Evolutionary conservation across 1,140 invertebrate genomes (phyloP).

Genomic region (Drosophila malerkotliana): DNA sequence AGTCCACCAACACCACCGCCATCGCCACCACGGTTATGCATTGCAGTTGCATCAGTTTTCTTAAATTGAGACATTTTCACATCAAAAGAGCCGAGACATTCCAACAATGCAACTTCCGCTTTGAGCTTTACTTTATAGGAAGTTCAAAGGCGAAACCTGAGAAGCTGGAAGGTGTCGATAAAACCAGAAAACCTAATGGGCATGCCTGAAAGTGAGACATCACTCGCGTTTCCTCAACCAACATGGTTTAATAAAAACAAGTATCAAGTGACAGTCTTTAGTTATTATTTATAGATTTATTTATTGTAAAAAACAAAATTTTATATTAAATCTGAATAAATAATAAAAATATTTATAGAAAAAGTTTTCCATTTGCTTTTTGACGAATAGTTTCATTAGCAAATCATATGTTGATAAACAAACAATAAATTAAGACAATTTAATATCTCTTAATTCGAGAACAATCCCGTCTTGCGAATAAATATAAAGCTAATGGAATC

Average conservation of each 20-base stretch:
- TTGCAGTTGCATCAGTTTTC: constrained; percentile 24
- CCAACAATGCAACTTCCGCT: constrained; percentile 34
- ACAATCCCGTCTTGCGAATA: not conserved
- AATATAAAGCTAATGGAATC: constrained; percentile 18
- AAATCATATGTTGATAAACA: constrained; percentile 1
- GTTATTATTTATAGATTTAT: not conserved
- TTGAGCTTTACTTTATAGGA: constrained; percentile 15
- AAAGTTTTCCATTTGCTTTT: not conserved
- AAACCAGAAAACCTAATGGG: constrained; percentile 13
- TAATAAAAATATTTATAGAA: not conserved
- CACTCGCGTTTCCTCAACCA: not conserved
- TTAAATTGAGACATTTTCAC: not conserved
- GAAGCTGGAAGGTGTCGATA: not conserved
- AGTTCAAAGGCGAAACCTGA: constrained; percentile 26
- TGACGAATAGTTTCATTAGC: not conserved
- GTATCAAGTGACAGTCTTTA: not conserved
- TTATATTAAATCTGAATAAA: not conserved
- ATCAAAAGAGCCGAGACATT: constrained; percentile 25
- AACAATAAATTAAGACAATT: constrained; percentile 1
- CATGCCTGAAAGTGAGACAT: constrained; percentile 13
- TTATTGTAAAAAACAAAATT: not conserved
- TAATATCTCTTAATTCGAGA: not conserved
- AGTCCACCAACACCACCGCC: not conserved
- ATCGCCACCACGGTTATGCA: not conserved
- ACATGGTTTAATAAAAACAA: not conserved